phyloP scores from a whole-genome alignment of 2,888 invertebrate species.

The Acleris emargana region DNA sequence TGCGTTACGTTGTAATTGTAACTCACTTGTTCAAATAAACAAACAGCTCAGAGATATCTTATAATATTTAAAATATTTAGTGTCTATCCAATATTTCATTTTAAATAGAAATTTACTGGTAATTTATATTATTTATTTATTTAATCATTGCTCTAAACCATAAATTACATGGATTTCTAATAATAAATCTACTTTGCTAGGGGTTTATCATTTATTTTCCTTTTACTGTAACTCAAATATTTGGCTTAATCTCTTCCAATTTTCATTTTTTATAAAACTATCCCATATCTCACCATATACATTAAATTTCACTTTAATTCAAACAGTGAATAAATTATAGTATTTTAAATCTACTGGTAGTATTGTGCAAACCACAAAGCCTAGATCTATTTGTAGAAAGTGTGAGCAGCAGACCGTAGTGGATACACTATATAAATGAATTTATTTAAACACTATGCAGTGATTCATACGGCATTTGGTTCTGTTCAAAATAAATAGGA shows the following conservation, averaged over 20 bases:
- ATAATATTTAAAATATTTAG: neutral
- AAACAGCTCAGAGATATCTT: slow-evolving; percentile 10
- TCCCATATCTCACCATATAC: too few species aligned
- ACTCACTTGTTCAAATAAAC: slow-evolving; percentile 32
- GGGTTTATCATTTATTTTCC: too few species aligned
- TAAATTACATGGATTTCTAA: too few species aligned
- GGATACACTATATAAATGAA: slow-evolving; percentile 40
- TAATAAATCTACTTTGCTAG: too few species aligned
- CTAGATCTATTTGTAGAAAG: slow-evolving; percentile 58
- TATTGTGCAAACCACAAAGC: slow-evolving; percentile 48
- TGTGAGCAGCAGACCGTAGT: slow-evolving; percentile 51
- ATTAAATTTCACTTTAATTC: neutral
- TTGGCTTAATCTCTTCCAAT: neutral
- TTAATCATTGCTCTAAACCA: too few species aligned
- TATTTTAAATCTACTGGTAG: slow-evolving; percentile 8
- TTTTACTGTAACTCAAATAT: too few species aligned
- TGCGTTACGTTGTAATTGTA: slow-evolving; percentile 2
- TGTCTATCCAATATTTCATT: neutral
- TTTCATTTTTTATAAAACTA: too few species aligned
- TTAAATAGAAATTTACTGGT: too few species aligned
- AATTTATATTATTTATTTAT: too few species aligned
- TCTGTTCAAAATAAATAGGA: neutral
- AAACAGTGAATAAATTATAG: neutral
- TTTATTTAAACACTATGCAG: slow-evolving; percentile 2
- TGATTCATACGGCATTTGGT: neutral